phyloP scores from a whole-genome alignment of 2,888 invertebrate species.

The Isoperla grammatica region DNA sequence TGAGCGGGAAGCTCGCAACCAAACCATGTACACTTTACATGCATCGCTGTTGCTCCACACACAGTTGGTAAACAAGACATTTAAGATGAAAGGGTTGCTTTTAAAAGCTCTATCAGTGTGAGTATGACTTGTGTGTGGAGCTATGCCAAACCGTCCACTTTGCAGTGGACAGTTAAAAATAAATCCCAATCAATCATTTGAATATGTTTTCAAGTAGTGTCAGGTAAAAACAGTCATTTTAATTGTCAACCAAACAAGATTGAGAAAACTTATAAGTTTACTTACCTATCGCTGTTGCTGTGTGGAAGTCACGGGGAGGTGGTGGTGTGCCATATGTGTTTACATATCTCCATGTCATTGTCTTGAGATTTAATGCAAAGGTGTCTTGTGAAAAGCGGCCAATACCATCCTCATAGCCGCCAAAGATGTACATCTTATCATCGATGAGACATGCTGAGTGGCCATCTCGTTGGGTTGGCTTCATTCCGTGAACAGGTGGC shows the following conservation, averaged over 20 bases:
- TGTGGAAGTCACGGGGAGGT: conserved; percentile 80
- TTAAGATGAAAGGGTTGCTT: too few relatives aligned
- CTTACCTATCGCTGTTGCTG: conserved; percentile 65
- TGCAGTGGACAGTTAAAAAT: neutral
- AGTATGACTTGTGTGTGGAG: neutral
- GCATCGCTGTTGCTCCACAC: too few relatives aligned
- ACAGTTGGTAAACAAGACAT: too few relatives aligned
- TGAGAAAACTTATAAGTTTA: too few relatives aligned
- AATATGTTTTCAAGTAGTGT: neutral
- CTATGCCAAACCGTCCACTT: neutral
- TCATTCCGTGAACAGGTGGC: conserved; percentile 58
- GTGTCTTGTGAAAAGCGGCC: conserved; percentile 76
- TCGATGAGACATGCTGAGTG: conserved; percentile 81
- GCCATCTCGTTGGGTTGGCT: conserved; percentile 83
- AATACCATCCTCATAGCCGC: conserved; percentile 82
- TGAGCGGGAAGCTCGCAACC: too few relatives aligned
- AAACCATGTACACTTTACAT: too few relatives aligned
- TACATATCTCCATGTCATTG: conserved; percentile 64
- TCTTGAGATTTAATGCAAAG: conserved; percentile 66
- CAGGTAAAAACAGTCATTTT: neutral
- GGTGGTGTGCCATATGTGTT: conserved; percentile 60
- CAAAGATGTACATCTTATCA: conserved; percentile 82
- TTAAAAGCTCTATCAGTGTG: too few relatives aligned
- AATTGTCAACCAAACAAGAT: too few relatives aligned
- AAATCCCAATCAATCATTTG: neutral